These are phyloP conservation scores for Sphinx pinastri DNA, from an alignment of 2,888 invertebrate genomes.

Conservation along the genomic window DNA sequence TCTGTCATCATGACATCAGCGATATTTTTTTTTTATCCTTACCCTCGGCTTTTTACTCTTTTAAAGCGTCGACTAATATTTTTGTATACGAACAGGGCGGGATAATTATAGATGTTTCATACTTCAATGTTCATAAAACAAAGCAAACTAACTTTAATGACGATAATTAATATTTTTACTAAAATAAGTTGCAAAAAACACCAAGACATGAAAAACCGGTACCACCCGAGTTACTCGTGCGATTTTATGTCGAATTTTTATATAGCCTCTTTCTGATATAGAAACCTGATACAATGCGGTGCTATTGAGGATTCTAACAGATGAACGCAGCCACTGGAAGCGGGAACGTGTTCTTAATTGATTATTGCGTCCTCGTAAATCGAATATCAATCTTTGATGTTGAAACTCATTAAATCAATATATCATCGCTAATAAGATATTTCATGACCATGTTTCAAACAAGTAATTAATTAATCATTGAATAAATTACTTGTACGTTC, in stretches of 20 bases:
- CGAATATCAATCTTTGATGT: constrained; percentile 15
- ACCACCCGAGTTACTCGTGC: constrained; percentile 16
- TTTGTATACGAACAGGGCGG: neutral
- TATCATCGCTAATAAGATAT: constrained; percentile 10
- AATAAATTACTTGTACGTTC: constrained; percentile 2
- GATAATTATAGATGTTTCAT: neutral
- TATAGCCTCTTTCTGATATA: constrained; percentile 61
- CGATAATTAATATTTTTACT: neutral
- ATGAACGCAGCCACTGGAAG: constrained; percentile 49
- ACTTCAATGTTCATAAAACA: neutral
- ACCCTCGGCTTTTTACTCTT: neutral
- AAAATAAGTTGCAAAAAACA: constrained; percentile 31
- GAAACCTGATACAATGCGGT: constrained; percentile 64
- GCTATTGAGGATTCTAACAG: constrained; percentile 48
- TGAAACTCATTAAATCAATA: constrained; percentile 19
- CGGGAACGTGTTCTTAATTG: constrained; percentile 28
- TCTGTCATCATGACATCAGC: constrained; percentile 12
- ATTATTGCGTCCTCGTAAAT: constrained; percentile 13
- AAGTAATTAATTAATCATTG: constrained; percentile 15
- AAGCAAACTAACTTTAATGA: neutral
- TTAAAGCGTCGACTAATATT: constrained; percentile 1
- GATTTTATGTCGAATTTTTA: constrained; percentile 63
- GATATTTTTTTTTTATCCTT: neutral
- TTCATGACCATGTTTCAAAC: constrained; percentile 2
- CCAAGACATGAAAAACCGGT: constrained; percentile 41